Base-by-base conservation (phyloP, 2,888 invertebrate species). In the Eilema caniola region DNA sequence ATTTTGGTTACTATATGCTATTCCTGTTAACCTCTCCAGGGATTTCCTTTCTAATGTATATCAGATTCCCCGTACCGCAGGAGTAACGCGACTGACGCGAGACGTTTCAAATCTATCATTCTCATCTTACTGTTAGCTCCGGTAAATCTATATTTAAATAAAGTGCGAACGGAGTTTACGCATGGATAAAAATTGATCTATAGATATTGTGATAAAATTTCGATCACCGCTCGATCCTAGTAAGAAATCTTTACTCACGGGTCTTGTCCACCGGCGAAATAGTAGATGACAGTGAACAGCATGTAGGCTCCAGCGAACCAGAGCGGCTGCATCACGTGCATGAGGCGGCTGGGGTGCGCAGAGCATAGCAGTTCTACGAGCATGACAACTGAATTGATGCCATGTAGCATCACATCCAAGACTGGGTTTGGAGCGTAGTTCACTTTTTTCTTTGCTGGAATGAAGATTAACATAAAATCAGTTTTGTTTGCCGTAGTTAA, bases 301-400 rank as follows among this genome's bases (percentile, higher is more conserved):
- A 97, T 95, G 89, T 98, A 98, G 20, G 95, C 92, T 24, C 96
- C 87, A 14, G 97, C 97, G 90, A 98, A 96, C 76, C 96, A 94
- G 31, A 97, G 93, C n/a, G 97, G 96, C 94, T 97, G 97, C 95
- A 96, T 96, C 83, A 96, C 93, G 81, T 96, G 95, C 61, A 93
- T 82, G 61, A 95, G 86, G 1, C 97, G 96, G 75, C 97, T 96
- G 53, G 98, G 98, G 86, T 98, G 97, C 31, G 96, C 96, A 3
- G 97, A 97, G 75, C 97, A 92, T 70, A 96, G 95, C 83, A 98
- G 92, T 93, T 98, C 98, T 63, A 97, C 87, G 62, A 98, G 86
- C 96, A 98, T 97, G 85, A 97, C 95, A 56, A 96, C 85, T 16
- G 97, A 97, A 93, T 98, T 98, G 81, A 96, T 95, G n/a, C 96